phyloP scores from a whole-genome alignment of 2,797 vertebrate species.

The Macrochelys suwanniensis region DNA sequence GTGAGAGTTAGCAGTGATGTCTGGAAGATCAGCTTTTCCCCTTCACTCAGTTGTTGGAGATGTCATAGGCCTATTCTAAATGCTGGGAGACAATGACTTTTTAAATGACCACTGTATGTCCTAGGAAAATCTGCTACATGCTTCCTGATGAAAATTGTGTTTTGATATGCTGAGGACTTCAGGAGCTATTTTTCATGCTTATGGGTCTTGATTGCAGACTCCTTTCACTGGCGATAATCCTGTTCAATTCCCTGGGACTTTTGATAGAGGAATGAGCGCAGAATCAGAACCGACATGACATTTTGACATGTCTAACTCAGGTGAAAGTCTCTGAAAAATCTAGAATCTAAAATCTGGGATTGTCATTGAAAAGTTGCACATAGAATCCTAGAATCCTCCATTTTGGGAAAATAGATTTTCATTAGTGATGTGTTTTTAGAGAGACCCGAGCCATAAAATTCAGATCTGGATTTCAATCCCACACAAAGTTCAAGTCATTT shows the following conservation, averaged over 20 bases:
- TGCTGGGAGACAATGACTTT: background rate
- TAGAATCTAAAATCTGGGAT: background rate
- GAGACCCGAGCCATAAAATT: background rate
- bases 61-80: background rate
- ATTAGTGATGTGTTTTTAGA: background rate
- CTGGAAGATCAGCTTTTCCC: background rate
- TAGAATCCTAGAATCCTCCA: background rate
- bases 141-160: background rate
- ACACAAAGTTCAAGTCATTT: background rate
- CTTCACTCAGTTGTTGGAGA: background rate
- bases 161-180: background rate
- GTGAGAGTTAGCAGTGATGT: slow-evolving; percentile 3
- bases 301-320: background rate
- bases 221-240: background rate
- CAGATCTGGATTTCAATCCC: background rate
- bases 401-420: background rate
- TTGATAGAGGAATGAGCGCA: background rate
- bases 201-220: background rate
- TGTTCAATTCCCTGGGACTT: background rate
- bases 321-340: background rate
- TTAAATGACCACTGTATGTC: background rate
- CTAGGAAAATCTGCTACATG: background rate
- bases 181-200: background rate
- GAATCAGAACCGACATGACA: background rate
- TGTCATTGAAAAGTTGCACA: background rate